These are phyloP conservation scores for Candoia aspera DNA, from an alignment of 2,113 vertebrate species.

Conservation along the genomic window DNA sequence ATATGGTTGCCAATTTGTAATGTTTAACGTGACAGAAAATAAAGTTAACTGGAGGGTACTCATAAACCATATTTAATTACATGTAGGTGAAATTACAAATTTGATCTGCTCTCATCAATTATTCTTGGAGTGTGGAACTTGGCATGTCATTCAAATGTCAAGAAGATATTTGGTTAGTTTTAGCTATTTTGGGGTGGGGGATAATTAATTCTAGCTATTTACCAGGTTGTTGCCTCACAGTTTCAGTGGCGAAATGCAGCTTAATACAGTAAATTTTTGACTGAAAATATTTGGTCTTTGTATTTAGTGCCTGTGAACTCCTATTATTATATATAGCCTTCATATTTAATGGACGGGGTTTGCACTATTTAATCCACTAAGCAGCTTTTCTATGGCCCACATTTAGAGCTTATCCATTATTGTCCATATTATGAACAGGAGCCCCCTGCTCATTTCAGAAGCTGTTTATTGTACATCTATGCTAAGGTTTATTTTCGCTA, in stretches of 20 bases:
- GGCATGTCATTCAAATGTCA: background rate
- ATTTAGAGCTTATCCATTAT: conserved; percentile 43
- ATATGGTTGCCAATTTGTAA: background rate
- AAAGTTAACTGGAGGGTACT: background rate
- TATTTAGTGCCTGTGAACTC: background rate
- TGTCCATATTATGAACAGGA: conserved; percentile 10
- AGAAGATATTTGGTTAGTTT: background rate
- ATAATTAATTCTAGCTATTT: background rate
- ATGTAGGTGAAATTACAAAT: background rate
- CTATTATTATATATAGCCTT: background rate
- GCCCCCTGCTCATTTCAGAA: background rate
- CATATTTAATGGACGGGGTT: conserved; percentile 39
- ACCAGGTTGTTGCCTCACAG: background rate
- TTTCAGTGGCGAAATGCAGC: background rate
- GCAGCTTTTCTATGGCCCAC: conserved; percentile 56
- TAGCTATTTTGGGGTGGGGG: background rate
- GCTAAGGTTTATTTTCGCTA: background rate
- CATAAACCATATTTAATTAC: background rate
- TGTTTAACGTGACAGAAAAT: background rate
- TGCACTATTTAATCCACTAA: conserved; percentile 58
- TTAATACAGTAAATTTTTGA: background rate
- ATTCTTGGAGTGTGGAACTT: background rate
- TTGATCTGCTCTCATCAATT: background rate
- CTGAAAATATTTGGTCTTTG: background rate
- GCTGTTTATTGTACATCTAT: background rate